Percentiles rank a stretch among this genome's conserved stretches.
These are phyloP conservation scores for Lysandra coridon DNA, from an alignment of 2,888 invertebrate species.

Conservation along the genomic window DNA sequence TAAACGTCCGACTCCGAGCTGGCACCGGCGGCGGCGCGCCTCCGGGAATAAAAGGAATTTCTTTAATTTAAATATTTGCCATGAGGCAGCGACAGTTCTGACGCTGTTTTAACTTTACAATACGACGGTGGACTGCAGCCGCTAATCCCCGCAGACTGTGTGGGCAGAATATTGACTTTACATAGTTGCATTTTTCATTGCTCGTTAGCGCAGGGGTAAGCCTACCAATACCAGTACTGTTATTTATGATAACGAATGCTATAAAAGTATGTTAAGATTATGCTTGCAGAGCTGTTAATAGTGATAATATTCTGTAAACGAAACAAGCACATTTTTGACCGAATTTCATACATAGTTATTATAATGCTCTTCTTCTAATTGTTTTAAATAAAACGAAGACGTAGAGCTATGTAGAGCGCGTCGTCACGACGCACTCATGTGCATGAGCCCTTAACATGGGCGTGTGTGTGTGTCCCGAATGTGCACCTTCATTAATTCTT, in stretches of 20 bases:
- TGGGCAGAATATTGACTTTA: not conserved
- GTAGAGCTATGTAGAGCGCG: not conserved
- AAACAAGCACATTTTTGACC: not conserved
- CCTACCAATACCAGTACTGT: no score
- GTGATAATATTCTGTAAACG: not conserved
- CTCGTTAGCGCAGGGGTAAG: not conserved
- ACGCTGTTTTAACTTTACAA: constrained; percentile 15
- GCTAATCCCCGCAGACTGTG: not conserved
- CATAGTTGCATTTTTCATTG: not conserved
- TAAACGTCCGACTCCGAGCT: constrained; percentile 5
- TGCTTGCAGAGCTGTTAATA: not conserved
- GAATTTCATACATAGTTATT: not conserved
- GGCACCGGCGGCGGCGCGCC: constrained; percentile 4
- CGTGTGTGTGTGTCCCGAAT: not conserved
- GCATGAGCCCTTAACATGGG: not conserved
- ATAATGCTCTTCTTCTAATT: not conserved
- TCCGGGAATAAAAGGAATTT: constrained; percentile 19
- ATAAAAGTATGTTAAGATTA: not conserved
- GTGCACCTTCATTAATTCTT: constrained; percentile 18
- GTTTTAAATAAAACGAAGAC: not conserved
- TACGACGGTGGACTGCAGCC: not conserved
- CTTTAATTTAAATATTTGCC: constrained; percentile 21
- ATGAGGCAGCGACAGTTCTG: constrained; percentile 15
- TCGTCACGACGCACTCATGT: not conserved
- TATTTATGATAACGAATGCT: not conserved